Evolutionary conservation across 2,113 vertebrate genomes (phyloP).

Genomic region (Lathamus discolor): DNA sequence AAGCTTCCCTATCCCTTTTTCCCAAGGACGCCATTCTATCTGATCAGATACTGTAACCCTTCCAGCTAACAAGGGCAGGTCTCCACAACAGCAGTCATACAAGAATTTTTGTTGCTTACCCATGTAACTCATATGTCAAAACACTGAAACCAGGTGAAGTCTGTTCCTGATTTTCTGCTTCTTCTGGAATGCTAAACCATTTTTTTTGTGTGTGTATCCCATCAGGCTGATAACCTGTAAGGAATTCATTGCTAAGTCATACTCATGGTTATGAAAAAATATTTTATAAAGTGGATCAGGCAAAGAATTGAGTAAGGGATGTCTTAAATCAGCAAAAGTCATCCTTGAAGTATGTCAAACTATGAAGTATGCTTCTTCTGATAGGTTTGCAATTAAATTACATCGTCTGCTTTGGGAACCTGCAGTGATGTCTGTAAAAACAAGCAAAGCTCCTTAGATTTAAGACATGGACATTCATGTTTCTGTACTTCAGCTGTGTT

Average conservation of each 20-base stretch:
- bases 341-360: background rate
- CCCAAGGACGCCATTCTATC: background rate
- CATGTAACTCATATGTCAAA: background rate
- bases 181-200: background rate
- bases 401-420: background rate
- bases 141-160: background rate
- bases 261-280: background rate
- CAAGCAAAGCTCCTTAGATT: background rate
- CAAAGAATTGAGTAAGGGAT: background rate
- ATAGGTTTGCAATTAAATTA: background rate
- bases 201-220: constrained; percentile 21
- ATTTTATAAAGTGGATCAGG: background rate
- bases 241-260: background rate
- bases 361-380: background rate
- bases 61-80: background rate
- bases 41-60: background rate
- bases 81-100: background rate
- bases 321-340: background rate
- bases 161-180: background rate
- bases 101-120: background rate
- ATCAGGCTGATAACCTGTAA: background rate
- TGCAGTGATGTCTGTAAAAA: background rate
- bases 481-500: background rate
- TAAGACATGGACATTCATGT: background rate
- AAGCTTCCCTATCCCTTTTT: background rate